Percentiles rank a stretch among this genome's conserved stretches.
Evolutionary conservation across 2,888 invertebrate genomes (phyloP).

Genomic region (Drosophila cognata): DNA sequence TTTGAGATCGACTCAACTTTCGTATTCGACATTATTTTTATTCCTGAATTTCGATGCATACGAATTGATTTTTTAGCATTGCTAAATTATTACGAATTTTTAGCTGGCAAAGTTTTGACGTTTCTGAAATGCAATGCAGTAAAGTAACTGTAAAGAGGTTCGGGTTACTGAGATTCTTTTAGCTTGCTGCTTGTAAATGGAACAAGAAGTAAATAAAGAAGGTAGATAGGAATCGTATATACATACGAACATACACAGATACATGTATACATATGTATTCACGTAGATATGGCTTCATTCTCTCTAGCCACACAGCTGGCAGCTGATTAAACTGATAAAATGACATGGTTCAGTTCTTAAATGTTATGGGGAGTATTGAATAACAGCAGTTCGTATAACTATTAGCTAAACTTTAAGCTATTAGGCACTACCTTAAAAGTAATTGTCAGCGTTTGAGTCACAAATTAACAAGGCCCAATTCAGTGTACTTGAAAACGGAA

Average conservation of each 20-base stretch:
- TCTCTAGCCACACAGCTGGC: neutral
- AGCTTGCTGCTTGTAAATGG: neutral
- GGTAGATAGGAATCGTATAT: constrained; percentile 1
- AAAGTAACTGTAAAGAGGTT: neutral
- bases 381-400: neutral
- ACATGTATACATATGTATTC: neutral
- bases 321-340: constrained; percentile 5
- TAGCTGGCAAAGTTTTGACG: constrained; percentile 25
- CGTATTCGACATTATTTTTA: constrained; percentile 22
- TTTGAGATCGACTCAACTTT: constrained; percentile 33
- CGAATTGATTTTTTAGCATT: constrained; percentile 14
- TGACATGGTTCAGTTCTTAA: constrained; percentile 5
- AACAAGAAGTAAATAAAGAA: constrained; percentile 26
- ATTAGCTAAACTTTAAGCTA: neutral
- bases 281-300: constrained; percentile 6
- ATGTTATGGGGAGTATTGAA: neutral
- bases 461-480: constrained; percentile 27
- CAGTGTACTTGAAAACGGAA: constrained; percentile 37
- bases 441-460: constrained; percentile 1
- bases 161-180: constrained; percentile 6
- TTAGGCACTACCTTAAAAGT: neutral
- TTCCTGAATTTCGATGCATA: constrained; percentile 27
- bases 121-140: constrained; percentile 50
- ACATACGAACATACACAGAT: neutral
- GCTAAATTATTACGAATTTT: constrained; percentile 13